Evolutionary conservation across 2,113 vertebrate species (phyloP).

Genomic region (Polypterus bichir): DNA sequence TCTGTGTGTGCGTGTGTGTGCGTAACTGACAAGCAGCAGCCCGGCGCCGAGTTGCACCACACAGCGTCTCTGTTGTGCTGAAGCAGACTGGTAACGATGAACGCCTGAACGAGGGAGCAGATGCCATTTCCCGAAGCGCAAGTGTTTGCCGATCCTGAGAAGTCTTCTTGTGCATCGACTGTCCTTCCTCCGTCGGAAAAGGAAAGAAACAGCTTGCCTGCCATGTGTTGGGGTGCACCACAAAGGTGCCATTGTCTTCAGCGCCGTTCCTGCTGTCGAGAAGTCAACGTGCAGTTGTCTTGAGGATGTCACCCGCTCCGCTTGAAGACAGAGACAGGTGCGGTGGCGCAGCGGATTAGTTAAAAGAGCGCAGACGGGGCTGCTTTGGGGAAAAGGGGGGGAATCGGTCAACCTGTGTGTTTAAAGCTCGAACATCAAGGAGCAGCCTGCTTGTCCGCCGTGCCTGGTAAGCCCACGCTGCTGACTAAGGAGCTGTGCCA

Average conservation of each 20-base stretch:
- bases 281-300: slow-evolving; percentile 47
- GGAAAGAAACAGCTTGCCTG: slow-evolving; percentile 8
- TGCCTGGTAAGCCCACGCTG: slow-evolving; percentile 10
- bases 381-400: neutral
- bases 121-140: too few relatives aligned
- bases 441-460: slow-evolving; percentile 20
- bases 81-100: too few relatives aligned
- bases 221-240: slow-evolving; percentile 49
- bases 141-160: too few relatives aligned
- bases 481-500: slow-evolving; percentile 4
- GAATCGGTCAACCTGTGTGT: slow-evolving; percentile 9
- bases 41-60: too few relatives aligned
- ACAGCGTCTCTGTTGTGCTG: too few relatives aligned
- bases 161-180: too few relatives aligned
- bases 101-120: too few relatives aligned
- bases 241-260: slow-evolving; percentile 46
- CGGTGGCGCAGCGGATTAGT: slow-evolving; percentile 44
- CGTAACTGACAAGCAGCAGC: too few relatives aligned
- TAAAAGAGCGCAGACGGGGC: slow-evolving; percentile 29
- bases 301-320: slow-evolving; percentile 48
- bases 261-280: slow-evolving; percentile 26
- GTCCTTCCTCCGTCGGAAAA: too few relatives aligned
- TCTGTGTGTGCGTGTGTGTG: too few relatives aligned
- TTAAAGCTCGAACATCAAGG: slow-evolving; percentile 26
- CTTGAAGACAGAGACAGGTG: slow-evolving; percentile 54